phyloP scores from a whole-genome alignment of 2,797 vertebrate species.

The Anniella stebbinsi region DNA sequence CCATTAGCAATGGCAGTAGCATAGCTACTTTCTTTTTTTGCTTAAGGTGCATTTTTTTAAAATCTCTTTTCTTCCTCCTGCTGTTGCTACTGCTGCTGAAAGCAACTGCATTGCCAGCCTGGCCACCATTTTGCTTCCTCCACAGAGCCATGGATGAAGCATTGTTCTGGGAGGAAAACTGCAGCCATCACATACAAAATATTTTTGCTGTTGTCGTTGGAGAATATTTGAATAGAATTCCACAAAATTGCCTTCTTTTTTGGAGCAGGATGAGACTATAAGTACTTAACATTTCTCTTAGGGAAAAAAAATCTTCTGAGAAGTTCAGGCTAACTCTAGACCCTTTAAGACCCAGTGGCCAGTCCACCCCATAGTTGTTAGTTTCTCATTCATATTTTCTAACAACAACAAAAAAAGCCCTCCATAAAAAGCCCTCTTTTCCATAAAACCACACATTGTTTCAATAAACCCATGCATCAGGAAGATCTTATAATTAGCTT shows the following conservation, averaged over 20 bases:
- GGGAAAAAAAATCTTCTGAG: background rate
- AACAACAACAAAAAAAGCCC: too few species aligned
- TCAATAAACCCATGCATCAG: conserved; percentile 59
- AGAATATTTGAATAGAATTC: background rate
- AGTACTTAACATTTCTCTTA: background rate
- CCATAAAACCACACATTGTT: conserved; percentile 63
- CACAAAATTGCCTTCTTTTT: background rate
- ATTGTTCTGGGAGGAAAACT: background rate
- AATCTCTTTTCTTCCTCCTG: too few species aligned
- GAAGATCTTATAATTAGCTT: conserved; percentile 68
- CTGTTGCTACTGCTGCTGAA: too few species aligned
- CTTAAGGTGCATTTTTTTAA: too few species aligned
- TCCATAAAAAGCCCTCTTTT: conserved; percentile 29
- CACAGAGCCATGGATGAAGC: too few species aligned
- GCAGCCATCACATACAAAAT: background rate
- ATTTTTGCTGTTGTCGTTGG: too few species aligned
- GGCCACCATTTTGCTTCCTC: background rate
- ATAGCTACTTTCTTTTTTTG: background rate
- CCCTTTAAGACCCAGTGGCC: too few species aligned
- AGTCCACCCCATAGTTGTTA: background rate
- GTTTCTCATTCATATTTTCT: conserved; percentile 6
- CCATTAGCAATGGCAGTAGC: background rate
- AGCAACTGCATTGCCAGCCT: background rate
- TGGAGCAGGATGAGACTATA: background rate
- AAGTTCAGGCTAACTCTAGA: too few species aligned